Percentiles rank a stretch among this genome's conserved stretches.
Evolutionary conservation across 2,797 vertebrate genomes (phyloP).

Genomic region (Pseudomugil gertrudae): DNA sequence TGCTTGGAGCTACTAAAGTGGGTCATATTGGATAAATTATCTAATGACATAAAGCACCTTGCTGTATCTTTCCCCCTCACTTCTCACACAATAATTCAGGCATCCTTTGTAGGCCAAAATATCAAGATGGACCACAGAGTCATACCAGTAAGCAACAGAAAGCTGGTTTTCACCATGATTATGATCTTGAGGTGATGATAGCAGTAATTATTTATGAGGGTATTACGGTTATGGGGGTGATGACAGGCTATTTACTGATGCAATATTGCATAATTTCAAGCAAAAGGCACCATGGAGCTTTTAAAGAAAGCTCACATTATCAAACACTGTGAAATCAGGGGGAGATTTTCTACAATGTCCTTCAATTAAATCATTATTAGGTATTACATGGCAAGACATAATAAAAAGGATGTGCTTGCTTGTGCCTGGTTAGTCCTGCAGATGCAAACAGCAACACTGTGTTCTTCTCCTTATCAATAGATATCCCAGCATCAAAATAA

Average conservation of each 20-base stretch:
- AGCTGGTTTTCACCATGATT: constrained; percentile 21
- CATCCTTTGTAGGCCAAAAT: constrained; percentile 22
- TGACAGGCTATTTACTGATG: constrained; percentile 51
- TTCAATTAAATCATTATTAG: neutral
- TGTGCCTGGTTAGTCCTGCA: constrained; percentile 7
- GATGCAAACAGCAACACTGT: neutral
- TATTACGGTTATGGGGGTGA: constrained; percentile 22
- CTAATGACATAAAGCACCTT: constrained; percentile 34
- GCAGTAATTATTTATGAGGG: constrained; percentile 8
- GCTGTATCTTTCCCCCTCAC: neutral
- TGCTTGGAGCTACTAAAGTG: constrained; percentile 53
- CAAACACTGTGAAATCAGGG: constrained; percentile 28
- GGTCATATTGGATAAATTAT: constrained; percentile 63
- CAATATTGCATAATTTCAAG: constrained; percentile 60
- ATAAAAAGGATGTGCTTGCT: neutral
- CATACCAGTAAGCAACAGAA: constrained; percentile 17
- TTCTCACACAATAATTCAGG: constrained; percentile 6
- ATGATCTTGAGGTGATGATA: constrained; percentile 19
- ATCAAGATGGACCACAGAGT: constrained; percentile 21
- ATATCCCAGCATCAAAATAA: neutral
- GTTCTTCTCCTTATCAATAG: neutral
- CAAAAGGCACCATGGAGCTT: constrained; percentile 31
- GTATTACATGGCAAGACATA: neutral
- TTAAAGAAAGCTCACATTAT: constrained; percentile 18
- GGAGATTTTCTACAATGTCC: constrained; percentile 41